Conservation (phyloP, 2,113 vertebrate genomes). For the Leptodactylus fuscus region DNA sequence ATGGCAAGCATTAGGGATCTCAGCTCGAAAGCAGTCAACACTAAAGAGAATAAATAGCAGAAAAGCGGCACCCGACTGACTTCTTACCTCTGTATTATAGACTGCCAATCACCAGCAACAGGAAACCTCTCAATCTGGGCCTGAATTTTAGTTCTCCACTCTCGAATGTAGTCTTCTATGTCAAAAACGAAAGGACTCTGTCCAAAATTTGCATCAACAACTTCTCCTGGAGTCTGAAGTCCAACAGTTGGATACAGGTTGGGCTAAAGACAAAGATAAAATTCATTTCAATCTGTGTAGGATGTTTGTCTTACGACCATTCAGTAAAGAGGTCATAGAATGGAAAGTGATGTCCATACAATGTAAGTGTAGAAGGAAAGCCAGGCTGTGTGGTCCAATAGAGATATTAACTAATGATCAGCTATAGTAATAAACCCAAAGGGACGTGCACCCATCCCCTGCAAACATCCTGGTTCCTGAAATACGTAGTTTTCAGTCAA, state of each 20-base stretch:
- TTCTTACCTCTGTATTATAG: conserved; percentile 96
- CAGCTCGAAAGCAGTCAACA: not conserved
- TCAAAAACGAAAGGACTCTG: conserved; percentile 98
- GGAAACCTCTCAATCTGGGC: conserved; percentile 95
- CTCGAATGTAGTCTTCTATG: conserved; percentile 97
- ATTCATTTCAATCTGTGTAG: not conserved
- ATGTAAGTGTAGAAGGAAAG: too few relatives aligned
- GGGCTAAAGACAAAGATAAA: conserved; percentile 78
- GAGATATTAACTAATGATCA: too few relatives aligned
- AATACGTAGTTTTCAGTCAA: too few relatives aligned
- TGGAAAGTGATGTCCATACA: not conserved
- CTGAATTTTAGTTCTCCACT: conserved; percentile 98
- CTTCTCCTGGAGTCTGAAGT: conserved; percentile 96
- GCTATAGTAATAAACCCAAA: too few relatives aligned
- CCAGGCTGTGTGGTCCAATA: too few relatives aligned
- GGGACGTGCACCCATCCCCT: too few relatives aligned
- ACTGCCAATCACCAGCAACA: conserved; percentile 95
- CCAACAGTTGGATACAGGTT: conserved; percentile 98
- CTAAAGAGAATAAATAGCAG: not conserved
- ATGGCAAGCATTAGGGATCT: too few relatives aligned
- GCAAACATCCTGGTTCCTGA: too few relatives aligned
- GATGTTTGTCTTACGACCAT: not conserved
- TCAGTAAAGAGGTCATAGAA: not conserved
- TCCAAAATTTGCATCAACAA: conserved; percentile 97
- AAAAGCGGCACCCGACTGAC: too few relatives aligned